phyloP scores from a whole-genome alignment of 2,888 invertebrate genomes.

The Caenorhabditis sp. region DNA sequence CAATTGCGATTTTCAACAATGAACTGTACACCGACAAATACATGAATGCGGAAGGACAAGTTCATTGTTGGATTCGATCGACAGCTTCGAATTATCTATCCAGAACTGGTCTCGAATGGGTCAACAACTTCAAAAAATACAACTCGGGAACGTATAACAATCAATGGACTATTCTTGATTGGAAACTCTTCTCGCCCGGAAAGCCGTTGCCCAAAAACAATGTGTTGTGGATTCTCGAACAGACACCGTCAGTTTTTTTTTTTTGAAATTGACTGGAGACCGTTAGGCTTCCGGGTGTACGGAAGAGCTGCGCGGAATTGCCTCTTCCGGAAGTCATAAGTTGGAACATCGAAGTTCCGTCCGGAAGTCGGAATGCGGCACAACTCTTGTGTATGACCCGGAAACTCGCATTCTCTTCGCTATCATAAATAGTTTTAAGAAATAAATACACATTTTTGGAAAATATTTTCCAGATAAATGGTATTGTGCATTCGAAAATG shows the following conservation, averaged over 20 bases:
- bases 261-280: neutral
- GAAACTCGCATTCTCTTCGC: no score
- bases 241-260: slow-evolving; percentile 74
- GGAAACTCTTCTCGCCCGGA: slow-evolving; percentile 76
- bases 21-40: slow-evolving; percentile 77
- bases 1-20: slow-evolving; percentile 80
- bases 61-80: slow-evolving; percentile 79
- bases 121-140: slow-evolving; percentile 75
- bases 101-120: slow-evolving; percentile 62
- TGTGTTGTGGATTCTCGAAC: slow-evolving; percentile 82
- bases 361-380: no score
- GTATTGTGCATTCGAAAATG: no score
- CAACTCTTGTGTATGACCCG: no score
- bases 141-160: slow-evolving; percentile 86
- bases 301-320: no score
- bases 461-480: no score
- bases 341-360: no score
- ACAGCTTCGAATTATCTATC: slow-evolving; percentile 85
- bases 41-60: slow-evolving; percentile 76
- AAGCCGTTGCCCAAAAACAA: slow-evolving; percentile 70
- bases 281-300: no score
- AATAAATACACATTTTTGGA: no score
- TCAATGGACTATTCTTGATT: slow-evolving; percentile 77
- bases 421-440: no score
- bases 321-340: no score